phyloP scores from a whole-genome alignment of 2,888 invertebrate genomes.

The Epistrophella euchroma region DNA sequence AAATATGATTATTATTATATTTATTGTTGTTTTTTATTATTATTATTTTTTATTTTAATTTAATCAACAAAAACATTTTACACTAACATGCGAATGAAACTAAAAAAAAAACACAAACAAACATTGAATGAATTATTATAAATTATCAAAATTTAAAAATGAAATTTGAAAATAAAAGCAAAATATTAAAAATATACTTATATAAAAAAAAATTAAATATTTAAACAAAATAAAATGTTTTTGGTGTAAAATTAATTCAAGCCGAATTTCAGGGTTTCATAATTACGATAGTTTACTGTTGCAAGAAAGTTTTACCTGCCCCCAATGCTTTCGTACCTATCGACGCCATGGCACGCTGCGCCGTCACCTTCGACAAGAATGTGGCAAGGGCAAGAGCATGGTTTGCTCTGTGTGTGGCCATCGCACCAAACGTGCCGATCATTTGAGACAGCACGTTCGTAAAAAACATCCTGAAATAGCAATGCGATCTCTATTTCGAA shows the following conservation, averaged over 20 bases:
- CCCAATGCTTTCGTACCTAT: constrained; percentile 85
- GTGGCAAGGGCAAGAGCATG: constrained; percentile 85
- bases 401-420: constrained; percentile 85
- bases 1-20: constrained; percentile 42
- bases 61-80: constrained; percentile 66
- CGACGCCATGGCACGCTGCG: constrained; percentile 85
- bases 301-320: constrained; percentile 82
- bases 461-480: constrained; percentile 84
- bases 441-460: constrained; percentile 85
- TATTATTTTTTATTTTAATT: constrained; percentile 16
- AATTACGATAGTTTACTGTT: constrained; percentile 75
- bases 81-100: constrained; percentile 65
- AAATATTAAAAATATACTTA: constrained; percentile 40
- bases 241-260: constrained; percentile 75
- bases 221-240: constrained; percentile 65
- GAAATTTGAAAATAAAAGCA: constrained; percentile 24
- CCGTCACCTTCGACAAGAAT: constrained; percentile 85
- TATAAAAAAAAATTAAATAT: constrained; percentile 18
- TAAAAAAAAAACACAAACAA: constrained; percentile 62
- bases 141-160: constrained; percentile 76
- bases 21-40: not conserved
- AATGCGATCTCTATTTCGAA: constrained; percentile 82
- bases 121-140: constrained; percentile 52
- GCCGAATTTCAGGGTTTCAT: constrained; percentile 77
- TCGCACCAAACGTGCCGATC: constrained; percentile 85